phyloP scores from a whole-genome alignment of 2,797 vertebrate species.

The Danio choprae region DNA sequence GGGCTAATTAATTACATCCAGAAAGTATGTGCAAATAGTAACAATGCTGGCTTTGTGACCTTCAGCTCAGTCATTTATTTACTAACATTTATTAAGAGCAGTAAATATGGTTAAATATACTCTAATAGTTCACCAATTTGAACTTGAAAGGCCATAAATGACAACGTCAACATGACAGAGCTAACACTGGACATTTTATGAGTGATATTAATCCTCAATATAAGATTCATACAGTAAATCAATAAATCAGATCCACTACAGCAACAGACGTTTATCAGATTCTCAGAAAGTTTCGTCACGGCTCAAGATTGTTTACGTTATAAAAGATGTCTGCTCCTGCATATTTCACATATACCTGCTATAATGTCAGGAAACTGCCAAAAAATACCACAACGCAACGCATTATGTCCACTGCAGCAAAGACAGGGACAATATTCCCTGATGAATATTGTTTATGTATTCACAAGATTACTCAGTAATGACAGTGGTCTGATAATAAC shows the following conservation, averaged over 20 bases:
- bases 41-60: background rate
- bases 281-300: background rate
- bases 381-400: conserved; percentile 18
- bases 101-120: conserved; percentile 26
- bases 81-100: conserved; percentile 12
- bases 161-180: background rate
- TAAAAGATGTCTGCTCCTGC: background rate
- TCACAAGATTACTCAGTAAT: conserved; percentile 16
- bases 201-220: background rate
- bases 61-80: conserved; percentile 12
- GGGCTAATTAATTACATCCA: background rate
- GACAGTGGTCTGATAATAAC: conserved; percentile 22
- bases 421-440: background rate
- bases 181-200: background rate
- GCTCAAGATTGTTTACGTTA: background rate
- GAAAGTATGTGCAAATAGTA: background rate
- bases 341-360: conserved; percentile 37
- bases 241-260: background rate
- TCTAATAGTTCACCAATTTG: conserved; percentile 5
- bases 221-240: background rate
- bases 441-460: conserved; percentile 21
- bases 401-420: conserved; percentile 5
- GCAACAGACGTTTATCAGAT: background rate
- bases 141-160: conserved; percentile 18
- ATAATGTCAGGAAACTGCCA: conserved; percentile 33